Percentiles rank a stretch among this genome's conserved stretches.
Conservation (phyloP, 2,888 invertebrate genomes). For the Rhagonycha lutea region DNA sequence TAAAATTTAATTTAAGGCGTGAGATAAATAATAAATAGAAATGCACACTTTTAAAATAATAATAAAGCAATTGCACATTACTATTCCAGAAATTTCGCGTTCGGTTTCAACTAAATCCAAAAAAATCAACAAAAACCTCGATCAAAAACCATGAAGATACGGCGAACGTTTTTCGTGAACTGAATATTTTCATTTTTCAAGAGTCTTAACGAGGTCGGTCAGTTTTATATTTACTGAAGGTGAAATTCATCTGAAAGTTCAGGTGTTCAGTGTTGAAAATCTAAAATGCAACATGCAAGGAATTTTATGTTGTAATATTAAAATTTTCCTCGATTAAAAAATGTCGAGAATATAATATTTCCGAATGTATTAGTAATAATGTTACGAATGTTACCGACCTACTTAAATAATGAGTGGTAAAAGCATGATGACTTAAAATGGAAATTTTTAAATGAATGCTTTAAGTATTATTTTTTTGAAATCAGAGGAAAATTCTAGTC, state of each 20-base stretch:
- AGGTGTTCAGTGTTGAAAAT: neutral
- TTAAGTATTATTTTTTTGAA: neutral
- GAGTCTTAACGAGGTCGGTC: conserved; percentile 1
- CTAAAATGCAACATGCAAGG: neutral
- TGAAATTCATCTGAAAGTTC: conserved; percentile 14
- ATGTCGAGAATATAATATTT: neutral
- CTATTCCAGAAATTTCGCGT: conserved; percentile 2
- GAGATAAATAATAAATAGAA: neutral
- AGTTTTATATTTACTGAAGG: conserved; percentile 4
- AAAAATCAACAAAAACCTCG: conserved; percentile 2
- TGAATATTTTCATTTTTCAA: conserved; percentile 24
- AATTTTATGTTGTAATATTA: neutral
- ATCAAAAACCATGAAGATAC: conserved; percentile 13
- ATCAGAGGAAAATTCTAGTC: conserved; percentile 7
- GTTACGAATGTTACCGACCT: neutral
- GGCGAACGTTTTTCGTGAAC: conserved; percentile 16
- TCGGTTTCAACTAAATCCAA: conserved; percentile 1
- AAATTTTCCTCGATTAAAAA: neutral
- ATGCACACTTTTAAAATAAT: neutral
- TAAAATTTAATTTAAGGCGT: neutral
- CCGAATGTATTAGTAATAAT: neutral
- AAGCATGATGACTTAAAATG: neutral
- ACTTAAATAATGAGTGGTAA: neutral
- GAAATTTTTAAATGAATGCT: neutral
- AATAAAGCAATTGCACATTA: neutral